These are phyloP conservation scores for Lerista edwardsae DNA, from an alignment of 2,797 vertebrate genomes.

Conservation along the genomic window DNA sequence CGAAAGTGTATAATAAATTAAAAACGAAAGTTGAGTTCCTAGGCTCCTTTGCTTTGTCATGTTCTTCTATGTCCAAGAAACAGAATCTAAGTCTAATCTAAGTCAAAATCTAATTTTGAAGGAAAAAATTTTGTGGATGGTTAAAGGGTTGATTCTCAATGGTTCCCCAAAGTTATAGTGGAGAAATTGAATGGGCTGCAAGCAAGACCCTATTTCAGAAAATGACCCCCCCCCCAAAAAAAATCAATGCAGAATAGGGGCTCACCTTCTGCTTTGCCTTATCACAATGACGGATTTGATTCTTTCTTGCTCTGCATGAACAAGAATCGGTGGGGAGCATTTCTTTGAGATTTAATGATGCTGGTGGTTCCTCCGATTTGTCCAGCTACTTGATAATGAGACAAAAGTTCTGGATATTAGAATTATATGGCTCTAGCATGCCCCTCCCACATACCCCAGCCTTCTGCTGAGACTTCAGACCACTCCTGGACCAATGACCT, in stretches of 20 bases:
- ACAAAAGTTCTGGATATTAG: too few relatives aligned
- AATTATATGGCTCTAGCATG: too few relatives aligned
- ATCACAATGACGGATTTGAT: neutral
- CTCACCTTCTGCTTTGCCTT: neutral
- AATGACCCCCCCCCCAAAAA: neutral
- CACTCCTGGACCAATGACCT: too few relatives aligned
- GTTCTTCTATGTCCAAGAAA: neutral
- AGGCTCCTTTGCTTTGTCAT: neutral
- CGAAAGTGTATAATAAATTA: neutral
- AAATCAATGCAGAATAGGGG: neutral
- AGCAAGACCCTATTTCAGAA: neutral
- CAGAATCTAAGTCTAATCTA: neutral
- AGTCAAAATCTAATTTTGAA: neutral
- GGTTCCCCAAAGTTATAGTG: neutral
- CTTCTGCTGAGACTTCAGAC: too few relatives aligned
- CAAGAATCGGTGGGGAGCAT: neutral
- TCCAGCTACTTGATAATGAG: neutral
- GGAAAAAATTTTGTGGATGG: neutral
- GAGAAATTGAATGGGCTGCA: neutral
- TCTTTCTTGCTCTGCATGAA: neutral
- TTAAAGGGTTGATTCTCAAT: neutral
- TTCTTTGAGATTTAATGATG: neutral
- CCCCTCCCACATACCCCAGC: too few relatives aligned
- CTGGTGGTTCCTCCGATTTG: neutral
- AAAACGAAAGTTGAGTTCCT: neutral